Conservation (phyloP, 2,113 vertebrate genomes). For the Todiramphus saurophagus region DNA sequence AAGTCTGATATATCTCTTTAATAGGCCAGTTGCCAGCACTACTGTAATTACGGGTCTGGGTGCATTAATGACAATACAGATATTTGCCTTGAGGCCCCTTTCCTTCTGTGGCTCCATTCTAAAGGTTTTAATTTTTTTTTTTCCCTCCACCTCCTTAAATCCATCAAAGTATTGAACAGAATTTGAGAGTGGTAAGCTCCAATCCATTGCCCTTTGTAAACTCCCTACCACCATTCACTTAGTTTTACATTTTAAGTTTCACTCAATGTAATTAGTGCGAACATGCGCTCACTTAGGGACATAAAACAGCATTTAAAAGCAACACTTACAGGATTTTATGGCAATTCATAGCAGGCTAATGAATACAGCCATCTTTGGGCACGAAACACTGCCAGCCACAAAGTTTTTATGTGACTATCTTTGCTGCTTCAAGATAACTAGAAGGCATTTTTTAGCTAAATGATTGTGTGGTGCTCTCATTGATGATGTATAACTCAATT, state of each 20-base stretch:
- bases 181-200: neutral
- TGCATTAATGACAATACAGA: neutral
- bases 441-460: conserved; percentile 65
- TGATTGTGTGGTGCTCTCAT: conserved; percentile 49
- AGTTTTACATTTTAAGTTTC: neutral
- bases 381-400: neutral
- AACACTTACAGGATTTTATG: neutral
- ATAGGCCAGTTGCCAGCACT: neutral
- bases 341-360: neutral
- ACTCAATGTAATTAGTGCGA: neutral
- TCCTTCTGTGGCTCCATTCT: neutral
- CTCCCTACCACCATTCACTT: neutral
- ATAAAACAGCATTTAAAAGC: neutral
- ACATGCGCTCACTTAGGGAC: neutral
- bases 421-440: conserved; percentile 55
- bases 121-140: neutral
- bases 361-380: neutral
- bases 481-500: conserved; percentile 79
- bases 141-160: neutral
- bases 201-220: neutral
- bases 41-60: neutral
- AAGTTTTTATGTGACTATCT: conserved; percentile 20
- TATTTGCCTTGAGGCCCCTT: neutral
- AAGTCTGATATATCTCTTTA: neutral
- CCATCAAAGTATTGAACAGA: neutral